phyloP scores from a whole-genome alignment of 1,140 invertebrate genomes.

The Bombus pascuorum region DNA sequence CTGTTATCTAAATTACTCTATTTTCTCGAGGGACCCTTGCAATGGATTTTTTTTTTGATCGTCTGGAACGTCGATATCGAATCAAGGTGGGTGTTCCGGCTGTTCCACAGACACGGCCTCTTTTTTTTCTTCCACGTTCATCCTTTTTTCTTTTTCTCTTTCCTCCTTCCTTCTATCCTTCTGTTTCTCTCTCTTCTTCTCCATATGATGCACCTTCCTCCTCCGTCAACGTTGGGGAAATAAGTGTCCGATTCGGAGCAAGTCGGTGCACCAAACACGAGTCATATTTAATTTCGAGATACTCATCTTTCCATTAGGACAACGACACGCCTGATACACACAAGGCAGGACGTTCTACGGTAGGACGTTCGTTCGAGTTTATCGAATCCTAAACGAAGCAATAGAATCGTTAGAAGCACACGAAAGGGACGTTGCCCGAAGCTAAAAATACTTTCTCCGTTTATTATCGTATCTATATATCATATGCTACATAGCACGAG shows the following conservation, averaged over 20 bases:
- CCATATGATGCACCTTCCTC: not conserved
- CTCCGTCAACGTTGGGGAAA: constrained; percentile 1
- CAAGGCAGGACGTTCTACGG: not conserved
- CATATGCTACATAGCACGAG: no score
- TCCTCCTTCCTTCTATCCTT: not conserved
- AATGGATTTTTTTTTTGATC: constrained; percentile 62
- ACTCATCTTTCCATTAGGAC: constrained; percentile 9
- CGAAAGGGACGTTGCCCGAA: no score
- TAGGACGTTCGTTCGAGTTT: not conserved
- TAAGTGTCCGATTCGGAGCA: constrained; percentile 12
- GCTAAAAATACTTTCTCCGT: not conserved
- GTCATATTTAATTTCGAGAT: constrained; percentile 42
- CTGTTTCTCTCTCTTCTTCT: constrained; percentile 1
- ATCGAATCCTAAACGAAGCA: no score
- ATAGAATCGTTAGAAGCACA: not conserved
- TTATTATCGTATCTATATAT: constrained; percentile 5
- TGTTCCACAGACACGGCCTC: constrained; percentile 19
- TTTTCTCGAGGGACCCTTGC: constrained; percentile 57
- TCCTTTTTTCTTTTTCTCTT: not conserved
- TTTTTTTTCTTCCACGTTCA: not conserved
- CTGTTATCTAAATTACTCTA: constrained; percentile 70
- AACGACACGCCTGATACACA: not conserved
- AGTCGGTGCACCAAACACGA: not conserved
- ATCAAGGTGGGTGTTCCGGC: constrained; percentile 71
- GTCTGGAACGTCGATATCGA: constrained; percentile 58